Conservation (phyloP, 1,140 invertebrate genomes). For the Psilanteris sp. region DNA sequence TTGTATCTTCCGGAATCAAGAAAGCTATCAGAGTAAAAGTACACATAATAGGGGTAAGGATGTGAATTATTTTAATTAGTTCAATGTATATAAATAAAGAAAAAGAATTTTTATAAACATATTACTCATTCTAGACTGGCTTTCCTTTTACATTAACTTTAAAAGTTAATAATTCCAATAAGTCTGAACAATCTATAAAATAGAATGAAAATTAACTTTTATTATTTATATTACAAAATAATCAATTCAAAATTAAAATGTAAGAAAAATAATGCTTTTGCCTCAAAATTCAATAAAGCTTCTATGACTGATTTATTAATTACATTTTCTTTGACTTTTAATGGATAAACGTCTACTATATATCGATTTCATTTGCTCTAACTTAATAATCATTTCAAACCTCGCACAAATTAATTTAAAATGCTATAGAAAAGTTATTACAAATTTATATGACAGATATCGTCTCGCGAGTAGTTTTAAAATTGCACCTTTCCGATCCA, state of each 20-base stretch:
- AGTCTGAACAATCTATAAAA: too few species aligned
- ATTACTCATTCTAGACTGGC: too few species aligned
- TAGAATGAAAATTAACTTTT: too few species aligned
- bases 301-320: conserved; percentile 3
- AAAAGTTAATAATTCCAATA: too few species aligned
- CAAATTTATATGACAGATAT: conserved; percentile 7
- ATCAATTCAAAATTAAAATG: too few species aligned
- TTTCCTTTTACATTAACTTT: too few species aligned
- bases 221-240: too few species aligned
- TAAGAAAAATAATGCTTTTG: neutral
- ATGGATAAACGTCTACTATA: neutral
- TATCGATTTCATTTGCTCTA: conserved; percentile 5
- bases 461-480: neutral
- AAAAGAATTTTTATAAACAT: too few species aligned
- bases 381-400: conserved; percentile 1
- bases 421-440: conserved; percentile 23
- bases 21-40: conserved; percentile 95
- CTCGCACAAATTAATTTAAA: conserved; percentile 1
- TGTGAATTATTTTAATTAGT: too few species aligned
- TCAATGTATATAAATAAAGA: too few species aligned
- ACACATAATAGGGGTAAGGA: conserved; percentile 92
- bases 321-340: neutral
- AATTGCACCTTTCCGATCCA: too few species aligned
- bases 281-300: neutral
- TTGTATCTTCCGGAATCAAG: conserved; percentile 93